phyloP scores from a whole-genome alignment of 2,797 vertebrate species.

The Xiphophorus birchmanni region DNA sequence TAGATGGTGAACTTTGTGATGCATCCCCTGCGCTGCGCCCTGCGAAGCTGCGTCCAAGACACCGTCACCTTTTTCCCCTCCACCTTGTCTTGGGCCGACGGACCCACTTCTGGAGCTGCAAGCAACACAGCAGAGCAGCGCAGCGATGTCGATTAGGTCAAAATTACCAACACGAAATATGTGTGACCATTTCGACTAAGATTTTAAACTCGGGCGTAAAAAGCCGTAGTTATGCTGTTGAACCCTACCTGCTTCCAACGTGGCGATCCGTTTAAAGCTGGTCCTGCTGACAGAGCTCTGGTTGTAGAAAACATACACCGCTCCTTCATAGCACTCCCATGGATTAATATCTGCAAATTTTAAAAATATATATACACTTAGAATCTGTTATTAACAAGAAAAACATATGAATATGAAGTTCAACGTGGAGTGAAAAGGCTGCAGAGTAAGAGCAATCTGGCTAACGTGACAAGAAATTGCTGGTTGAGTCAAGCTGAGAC shows the following conservation, averaged over 20 bases:
- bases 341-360: constrained; percentile 72
- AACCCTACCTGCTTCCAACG: constrained; percentile 77
- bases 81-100: constrained; percentile 45
- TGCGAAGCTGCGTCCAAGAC: constrained; percentile 80
- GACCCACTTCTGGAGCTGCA: constrained; percentile 79
- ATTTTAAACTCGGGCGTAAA: no score
- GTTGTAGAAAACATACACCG: constrained; percentile 71
- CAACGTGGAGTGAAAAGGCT: neutral
- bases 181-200: neutral
- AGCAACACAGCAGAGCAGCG: constrained; percentile 23
- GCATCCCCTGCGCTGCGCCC: constrained; percentile 82
- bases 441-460: neutral
- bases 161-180: neutral
- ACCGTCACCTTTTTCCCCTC: constrained; percentile 65
- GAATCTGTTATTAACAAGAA: neutral
- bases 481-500: neutral
- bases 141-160: neutral
- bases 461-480: neutral
- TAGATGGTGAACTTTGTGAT: constrained; percentile 83
- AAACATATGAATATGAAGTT: no score
- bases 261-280: constrained; percentile 49
- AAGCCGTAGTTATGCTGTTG: neutral
- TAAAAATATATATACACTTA: neutral
- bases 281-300: constrained; percentile 57
- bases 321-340: constrained; percentile 82